Conservation (phyloP, 2,888 invertebrate genomes). For the Macropis europaea region DNA sequence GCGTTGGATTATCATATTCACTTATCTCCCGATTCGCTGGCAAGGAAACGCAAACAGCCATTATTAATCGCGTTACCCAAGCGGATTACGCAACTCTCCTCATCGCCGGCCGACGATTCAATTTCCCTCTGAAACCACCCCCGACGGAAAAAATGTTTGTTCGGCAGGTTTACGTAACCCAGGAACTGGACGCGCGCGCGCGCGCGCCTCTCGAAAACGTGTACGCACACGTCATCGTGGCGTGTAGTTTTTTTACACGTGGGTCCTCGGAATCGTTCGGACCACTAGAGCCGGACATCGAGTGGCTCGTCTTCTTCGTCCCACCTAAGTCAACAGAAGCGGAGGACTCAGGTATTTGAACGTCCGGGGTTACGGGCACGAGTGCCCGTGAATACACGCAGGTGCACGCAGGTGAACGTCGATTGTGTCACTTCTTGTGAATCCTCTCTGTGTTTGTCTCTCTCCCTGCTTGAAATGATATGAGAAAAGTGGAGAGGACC, state of each 20-base stretch:
- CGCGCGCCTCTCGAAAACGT: neutral
- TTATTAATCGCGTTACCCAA: neutral
- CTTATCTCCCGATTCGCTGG: neutral
- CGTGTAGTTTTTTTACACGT: constrained; percentile 35
- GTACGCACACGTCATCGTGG: constrained; percentile 26
- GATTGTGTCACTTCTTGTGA: constrained; percentile 29
- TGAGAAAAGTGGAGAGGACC: too few species aligned
- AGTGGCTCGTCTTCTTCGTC: constrained; percentile 58
- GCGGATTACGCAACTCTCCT: neutral
- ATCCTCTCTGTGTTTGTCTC: constrained; percentile 14
- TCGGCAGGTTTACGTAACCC: constrained; percentile 34
- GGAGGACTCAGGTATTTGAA: constrained; percentile 46
- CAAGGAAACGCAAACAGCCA: neutral
- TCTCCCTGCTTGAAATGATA: too few species aligned
- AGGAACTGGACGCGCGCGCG: neutral
- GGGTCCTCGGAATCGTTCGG: constrained; percentile 41
- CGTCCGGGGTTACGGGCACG: constrained; percentile 51
- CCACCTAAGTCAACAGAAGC: constrained; percentile 65
- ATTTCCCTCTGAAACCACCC: neutral
- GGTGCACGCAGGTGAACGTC: constrained; percentile 53
- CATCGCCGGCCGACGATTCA: neutral
- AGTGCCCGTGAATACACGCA: constrained; percentile 53
- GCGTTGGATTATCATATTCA: constrained; percentile 26
- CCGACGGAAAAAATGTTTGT: constrained; percentile 5
- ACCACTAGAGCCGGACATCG: constrained; percentile 59